phyloP scores from a whole-genome alignment of 1,140 invertebrate genomes.

The Condylostylus longicornis region DNA sequence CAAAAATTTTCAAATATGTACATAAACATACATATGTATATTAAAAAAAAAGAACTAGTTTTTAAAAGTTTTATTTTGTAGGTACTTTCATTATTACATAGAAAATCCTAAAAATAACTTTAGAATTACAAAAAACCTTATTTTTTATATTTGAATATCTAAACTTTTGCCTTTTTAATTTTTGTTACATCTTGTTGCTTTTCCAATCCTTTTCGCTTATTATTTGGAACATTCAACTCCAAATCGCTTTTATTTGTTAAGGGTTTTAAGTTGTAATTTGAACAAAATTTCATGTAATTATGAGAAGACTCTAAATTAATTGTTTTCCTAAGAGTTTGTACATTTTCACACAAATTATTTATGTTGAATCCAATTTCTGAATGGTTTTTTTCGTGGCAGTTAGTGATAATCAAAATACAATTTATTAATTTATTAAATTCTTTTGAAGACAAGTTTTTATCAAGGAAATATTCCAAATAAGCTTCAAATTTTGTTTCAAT shows the following conservation, averaged over 20 bases:
- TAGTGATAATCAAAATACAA: slow-evolving; percentile 5
- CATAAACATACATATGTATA: no score
- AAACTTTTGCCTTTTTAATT: no score
- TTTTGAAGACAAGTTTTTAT: slow-evolving; percentile 7
- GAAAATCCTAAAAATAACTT: no score
- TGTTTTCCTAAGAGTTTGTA: slow-evolving; percentile 15
- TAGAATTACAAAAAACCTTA: no score
- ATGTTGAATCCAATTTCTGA: background rate
- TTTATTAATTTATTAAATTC: slow-evolving; percentile 11
- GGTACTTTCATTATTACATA: no score
- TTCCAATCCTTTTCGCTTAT: no score
- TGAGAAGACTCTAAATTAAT: slow-evolving; percentile 12
- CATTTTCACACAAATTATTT: slow-evolving; percentile 13
- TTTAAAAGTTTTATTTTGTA: no score
- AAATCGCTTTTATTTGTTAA: slow-evolving; percentile 28
- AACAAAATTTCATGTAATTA: slow-evolving; percentile 9
- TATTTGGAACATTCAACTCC: no score
- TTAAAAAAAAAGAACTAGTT: no score
- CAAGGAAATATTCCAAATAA: background rate
- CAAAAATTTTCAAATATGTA: no score
- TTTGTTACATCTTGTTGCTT: no score
- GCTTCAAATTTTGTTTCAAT: slow-evolving; percentile 8
- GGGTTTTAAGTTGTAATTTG: slow-evolving; percentile 29
- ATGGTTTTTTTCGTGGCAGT: slow-evolving; percentile 1
- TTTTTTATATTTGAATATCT: no score